Conservation (phyloP, 2,888 invertebrate genomes). For the Onthophagus sagittarius region DNA sequence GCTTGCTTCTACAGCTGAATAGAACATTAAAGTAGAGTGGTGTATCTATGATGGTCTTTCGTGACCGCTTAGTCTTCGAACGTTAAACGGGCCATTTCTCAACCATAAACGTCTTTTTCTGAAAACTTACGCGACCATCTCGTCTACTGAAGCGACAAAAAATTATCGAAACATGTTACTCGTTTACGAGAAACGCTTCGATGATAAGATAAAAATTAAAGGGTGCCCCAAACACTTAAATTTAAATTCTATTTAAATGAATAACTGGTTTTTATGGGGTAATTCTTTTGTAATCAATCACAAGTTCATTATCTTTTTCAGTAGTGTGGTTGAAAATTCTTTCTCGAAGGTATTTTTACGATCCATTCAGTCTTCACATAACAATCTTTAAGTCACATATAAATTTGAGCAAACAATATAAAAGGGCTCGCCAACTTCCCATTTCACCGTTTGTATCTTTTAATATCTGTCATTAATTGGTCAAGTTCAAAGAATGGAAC, state of each 20-base stretch:
- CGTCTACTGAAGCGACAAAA: background rate
- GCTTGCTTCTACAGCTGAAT: background rate
- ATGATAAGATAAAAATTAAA: background rate
- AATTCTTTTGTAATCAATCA: background rate
- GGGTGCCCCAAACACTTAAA: background rate
- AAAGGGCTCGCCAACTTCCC: background rate
- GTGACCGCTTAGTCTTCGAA: background rate
- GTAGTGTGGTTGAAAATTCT: background rate
- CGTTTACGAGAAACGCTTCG: constrained; percentile 3
- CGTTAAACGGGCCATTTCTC: background rate
- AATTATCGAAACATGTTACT: background rate
- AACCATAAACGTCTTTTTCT: background rate
- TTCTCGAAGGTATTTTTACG: background rate
- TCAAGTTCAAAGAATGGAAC: background rate
- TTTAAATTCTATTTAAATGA: too few relatives aligned
- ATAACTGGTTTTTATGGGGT: too few relatives aligned
- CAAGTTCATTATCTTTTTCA: background rate
- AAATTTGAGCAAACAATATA: background rate
- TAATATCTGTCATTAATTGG: background rate
- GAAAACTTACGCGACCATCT: background rate
- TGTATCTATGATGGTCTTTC: background rate
- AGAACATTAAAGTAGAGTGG: background rate
- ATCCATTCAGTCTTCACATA: background rate
- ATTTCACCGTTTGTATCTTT: background rate
- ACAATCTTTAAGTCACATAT: background rate